Evolutionary conservation across 2,113 vertebrate genomes (phyloP), one percentile per base, ranked within the genome.

Genomic region (Gambusia affinis): DNA sequence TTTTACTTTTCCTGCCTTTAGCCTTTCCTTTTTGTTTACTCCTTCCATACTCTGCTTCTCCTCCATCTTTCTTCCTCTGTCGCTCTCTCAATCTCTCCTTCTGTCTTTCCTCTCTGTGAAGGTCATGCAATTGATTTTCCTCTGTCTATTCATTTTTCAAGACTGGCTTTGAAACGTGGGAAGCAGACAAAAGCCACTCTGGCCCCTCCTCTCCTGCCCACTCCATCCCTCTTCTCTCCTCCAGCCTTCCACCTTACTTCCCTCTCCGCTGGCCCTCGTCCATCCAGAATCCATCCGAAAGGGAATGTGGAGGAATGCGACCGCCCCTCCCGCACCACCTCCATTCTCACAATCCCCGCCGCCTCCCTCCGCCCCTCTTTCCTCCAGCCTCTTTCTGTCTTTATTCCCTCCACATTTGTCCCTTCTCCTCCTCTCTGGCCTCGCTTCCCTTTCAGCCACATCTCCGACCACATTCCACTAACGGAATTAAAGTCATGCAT

Each of bases 61-160:
- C 81, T 84, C 84, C 72, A 84, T 69, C 63, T 63, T 63, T n/a
- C 70, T 72, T 66, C 71, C 71, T 69, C 63, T 64, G 39, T 47
- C 31, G 29, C 73, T 69, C 82, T 83, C 85, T 88, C 86, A 78
- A 77, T 88, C 88, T 88, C 85, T 79, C 81, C 60, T 75, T 70
- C 68, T 61, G 82, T 89, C 81, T 82, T 83, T 90, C 90, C 90
- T 75, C 90, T 87, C 87, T 93, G 92, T 94, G 94, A 95, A 95
- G 94, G 94, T 95, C 94, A 95, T 93, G 90, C 94, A 95, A 95
- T 95, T 95, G 94, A 95, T 95, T 95, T 95, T 95, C 90, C 90
- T 95, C 93, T 94, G 93, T 94, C 94, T 94, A 94, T 95, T 94
- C 94, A 95, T 95, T 95, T 95, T 95, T 95, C 94, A 95, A 94